Evolutionary conservation across 2,113 vertebrate species (phyloP).

Genomic region (Oxygymnocypris stewartii): DNA sequence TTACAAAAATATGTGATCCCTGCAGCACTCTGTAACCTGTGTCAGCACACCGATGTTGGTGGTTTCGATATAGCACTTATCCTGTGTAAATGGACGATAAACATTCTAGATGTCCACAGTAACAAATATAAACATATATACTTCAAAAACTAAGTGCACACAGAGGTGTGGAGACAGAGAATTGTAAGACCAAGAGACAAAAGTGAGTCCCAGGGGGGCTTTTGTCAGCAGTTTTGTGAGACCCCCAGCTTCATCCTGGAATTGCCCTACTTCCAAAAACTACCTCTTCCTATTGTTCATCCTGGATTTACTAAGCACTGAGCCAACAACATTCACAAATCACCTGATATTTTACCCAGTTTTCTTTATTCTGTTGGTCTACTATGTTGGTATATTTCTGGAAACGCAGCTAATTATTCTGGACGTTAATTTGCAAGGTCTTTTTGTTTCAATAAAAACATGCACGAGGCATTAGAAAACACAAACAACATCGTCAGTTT

Average conservation of each 20-base stretch:
- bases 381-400: background rate
- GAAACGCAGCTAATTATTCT: background rate
- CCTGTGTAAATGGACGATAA: too few relatives aligned
- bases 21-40: too few relatives aligned
- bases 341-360: background rate
- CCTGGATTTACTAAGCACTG: conserved; percentile 16
- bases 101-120: background rate
- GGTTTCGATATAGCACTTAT: too few relatives aligned
- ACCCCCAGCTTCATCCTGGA: conserved; percentile 56
- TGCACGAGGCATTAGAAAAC: background rate
- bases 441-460: background rate
- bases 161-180: background rate
- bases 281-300: conserved; percentile 54
- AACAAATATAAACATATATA: too few relatives aligned
- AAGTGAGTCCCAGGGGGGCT: conserved; percentile 36
- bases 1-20: background rate
- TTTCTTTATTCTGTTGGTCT: background rate
- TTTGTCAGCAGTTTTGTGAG: conserved; percentile 58
- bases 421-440: background rate
- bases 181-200: conserved; percentile 9
- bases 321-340: conserved; percentile 16
- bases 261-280: conserved; percentile 62
- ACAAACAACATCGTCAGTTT: background rate
- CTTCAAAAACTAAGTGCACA: background rate
- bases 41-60: too few relatives aligned